Evolutionary conservation across 2,888 invertebrate species (phyloP), one percentile per base, ranked within the genome.

Genomic region (Tanytarsus gracilentus): DNA sequence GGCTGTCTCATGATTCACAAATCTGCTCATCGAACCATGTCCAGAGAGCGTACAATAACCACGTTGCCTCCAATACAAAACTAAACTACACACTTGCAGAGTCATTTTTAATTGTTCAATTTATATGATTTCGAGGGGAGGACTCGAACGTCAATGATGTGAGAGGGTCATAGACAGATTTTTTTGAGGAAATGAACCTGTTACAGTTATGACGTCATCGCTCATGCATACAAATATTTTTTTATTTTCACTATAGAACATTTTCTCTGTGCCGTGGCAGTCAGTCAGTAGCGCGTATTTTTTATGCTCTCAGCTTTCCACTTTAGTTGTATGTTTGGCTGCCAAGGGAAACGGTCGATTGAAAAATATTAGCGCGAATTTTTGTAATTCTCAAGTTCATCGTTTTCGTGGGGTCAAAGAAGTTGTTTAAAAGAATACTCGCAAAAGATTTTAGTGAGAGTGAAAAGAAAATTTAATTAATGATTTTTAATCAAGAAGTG

Each of bases 301-400:
- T 11, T 49, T 49, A 27, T 49, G 25, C 25, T 49, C 11, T 8
- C 30, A 30, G 4, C 27, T 14, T 14, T 26, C 36, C 33, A 23
- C n/a, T 26, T 55, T 21, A 55, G 55, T 55, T 55, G 40, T 55
- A 26, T 55, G 36, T 55, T 55, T 40, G 40, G 55, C 55, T 55
- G 40, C 40, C 55, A 55, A 30, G 55, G 55, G 55, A 55, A 30
- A 55, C 55, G 40, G 55, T 21, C 55, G 55, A 40, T n/a, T 18
- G 14, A 6, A n/a, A 23, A 8, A 49, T 25, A 8, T 30, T 30
- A n/a, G n/a, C n/a, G n/a, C n/a, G n/a, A n/a, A n/a, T n/a, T n/a
- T n/a, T n/a, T n/a, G n/a, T n/a, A n/a, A n/a, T n/a, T n/a, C 11
- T 30, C 44, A 16, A 16, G 44, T 23, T 25, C 23, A 40, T 14